Evolutionary conservation across 2,113 vertebrate genomes (phyloP).

Genomic region (Dissostichus mawsoni): DNA sequence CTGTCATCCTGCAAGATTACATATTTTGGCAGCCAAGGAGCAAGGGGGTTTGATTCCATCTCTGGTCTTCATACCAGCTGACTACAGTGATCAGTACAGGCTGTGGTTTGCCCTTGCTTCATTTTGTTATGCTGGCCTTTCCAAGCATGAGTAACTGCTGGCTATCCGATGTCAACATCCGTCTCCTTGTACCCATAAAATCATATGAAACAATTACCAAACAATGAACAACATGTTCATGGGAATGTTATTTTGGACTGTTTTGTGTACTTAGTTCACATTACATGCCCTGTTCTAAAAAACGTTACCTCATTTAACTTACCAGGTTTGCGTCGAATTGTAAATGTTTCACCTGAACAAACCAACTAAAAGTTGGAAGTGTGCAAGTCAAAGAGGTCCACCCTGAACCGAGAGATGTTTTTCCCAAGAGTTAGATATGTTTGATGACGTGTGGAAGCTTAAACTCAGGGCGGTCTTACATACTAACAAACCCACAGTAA

Average conservation of each 20-base stretch:
- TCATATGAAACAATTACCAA: conserved; percentile 22
- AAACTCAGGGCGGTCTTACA: not conserved
- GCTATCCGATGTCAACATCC: conserved; percentile 33
- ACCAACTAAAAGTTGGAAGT: not conserved
- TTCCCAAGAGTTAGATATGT: not conserved
- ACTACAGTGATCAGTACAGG: conserved; percentile 23
- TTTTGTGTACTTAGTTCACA: not conserved
- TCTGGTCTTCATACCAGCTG: conserved; percentile 32
- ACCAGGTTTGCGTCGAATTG: not conserved
- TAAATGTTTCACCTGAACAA: not conserved
- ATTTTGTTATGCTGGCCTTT: conserved; percentile 30
- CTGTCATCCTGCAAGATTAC: conserved; percentile 42
- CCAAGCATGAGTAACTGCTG: conserved; percentile 47
- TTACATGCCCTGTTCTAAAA: not conserved
- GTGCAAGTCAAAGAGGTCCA: not conserved
- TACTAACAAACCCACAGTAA: conserved; percentile 1
- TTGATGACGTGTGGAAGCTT: not conserved
- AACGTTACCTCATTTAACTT: not conserved
- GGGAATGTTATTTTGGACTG: not conserved
- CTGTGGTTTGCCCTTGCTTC: conserved; percentile 25
- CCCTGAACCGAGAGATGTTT: not conserved
- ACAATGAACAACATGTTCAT: conserved; percentile 23
- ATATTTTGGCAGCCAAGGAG: conserved; percentile 36
- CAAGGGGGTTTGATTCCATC: conserved; percentile 1
- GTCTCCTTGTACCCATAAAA: conserved; percentile 36